Percentiles rank a stretch among this genome's conserved stretches.
Evolutionary conservation across 2,888 invertebrate genomes (phyloP).

Genomic region (Polylopha cassiicola): DNA sequence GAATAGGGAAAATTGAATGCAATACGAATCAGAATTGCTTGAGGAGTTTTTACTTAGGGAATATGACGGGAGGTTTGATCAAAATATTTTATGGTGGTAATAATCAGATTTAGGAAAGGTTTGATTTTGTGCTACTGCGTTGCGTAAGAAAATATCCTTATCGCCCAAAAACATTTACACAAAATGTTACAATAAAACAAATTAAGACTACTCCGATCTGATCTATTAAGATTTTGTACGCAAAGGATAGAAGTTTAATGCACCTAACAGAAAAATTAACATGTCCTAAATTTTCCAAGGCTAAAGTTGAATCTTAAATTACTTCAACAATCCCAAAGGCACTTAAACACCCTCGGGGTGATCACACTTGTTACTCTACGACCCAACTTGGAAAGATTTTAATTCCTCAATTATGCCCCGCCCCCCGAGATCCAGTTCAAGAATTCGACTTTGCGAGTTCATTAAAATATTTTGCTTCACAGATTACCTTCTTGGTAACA

Average conservation of each 20-base stretch:
- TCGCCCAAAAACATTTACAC: too few species aligned
- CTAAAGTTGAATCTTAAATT: conserved; percentile 15
- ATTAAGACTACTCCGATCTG: too few species aligned
- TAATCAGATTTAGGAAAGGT: conserved; percentile 11
- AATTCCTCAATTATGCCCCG: conserved; percentile 49
- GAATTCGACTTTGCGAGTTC: conserved; percentile 47
- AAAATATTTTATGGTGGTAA: conserved; percentile 12
- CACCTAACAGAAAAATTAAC: too few species aligned
- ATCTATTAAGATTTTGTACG: too few species aligned
- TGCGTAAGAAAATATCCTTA: neutral
- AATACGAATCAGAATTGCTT: conserved; percentile 25
- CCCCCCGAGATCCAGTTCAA: conserved; percentile 33
- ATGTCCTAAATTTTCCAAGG: too few species aligned
- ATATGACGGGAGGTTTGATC: conserved; percentile 23
- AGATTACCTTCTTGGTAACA: conserved; percentile 39
- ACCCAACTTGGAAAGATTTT: conserved; percentile 35
- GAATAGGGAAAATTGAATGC: conserved; percentile 21
- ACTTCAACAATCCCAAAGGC: conserved; percentile 20
- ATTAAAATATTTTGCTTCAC: conserved; percentile 60
- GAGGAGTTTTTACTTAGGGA: conserved; percentile 11
- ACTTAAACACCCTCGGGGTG: conserved; percentile 28
- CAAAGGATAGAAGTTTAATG: too few species aligned
- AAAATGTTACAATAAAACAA: too few species aligned
- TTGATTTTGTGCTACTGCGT: neutral
- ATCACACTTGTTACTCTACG: conserved; percentile 30